A percentile compares a stretch with the other conserved stretches of the same genome.
phyloP scores from a whole-genome alignment of 2,113 vertebrate species.

The Myiopsitta monachus region DNA sequence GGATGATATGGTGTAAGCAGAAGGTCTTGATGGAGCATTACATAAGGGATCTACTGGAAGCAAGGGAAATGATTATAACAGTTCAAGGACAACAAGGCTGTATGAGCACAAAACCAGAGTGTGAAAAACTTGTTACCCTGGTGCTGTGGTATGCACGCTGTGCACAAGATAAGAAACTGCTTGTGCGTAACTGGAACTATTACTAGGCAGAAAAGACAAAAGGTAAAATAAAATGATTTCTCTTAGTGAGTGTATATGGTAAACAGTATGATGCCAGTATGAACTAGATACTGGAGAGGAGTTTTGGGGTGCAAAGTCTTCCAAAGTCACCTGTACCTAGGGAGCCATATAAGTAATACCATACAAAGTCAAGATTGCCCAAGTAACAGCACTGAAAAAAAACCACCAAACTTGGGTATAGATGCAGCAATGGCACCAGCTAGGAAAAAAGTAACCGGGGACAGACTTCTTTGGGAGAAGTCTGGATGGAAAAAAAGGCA shows the following conservation, averaged over 20 bases:
- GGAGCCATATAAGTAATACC: not conserved
- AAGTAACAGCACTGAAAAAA: not conserved
- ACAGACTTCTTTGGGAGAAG: not conserved
- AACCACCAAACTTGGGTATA: not conserved
- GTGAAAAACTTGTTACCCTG: not conserved
- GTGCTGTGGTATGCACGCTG: not conserved
- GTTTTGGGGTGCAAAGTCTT: not conserved
- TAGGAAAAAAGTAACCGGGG: not conserved
- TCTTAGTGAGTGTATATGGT: not conserved
- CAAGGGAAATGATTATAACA: not conserved
- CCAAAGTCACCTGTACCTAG: not conserved
- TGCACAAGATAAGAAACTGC: not conserved
- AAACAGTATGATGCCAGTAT: not conserved
- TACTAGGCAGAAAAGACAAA: not conserved
- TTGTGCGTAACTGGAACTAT: not conserved
- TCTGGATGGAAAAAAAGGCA: not conserved
- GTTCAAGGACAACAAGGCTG: not conserved
- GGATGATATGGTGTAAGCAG: not conserved
- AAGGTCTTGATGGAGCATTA: not conserved
- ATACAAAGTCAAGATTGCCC: not conserved
- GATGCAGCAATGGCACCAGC: not conserved
- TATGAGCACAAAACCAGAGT: not conserved
- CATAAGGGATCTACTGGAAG: not conserved
- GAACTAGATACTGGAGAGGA: not conserved
- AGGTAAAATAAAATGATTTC: not conserved